Percentiles rank a stretch among this genome's conserved stretches.
Conservation (phyloP, 2,113 vertebrate species). For the Zosterops lateralis region DNA sequence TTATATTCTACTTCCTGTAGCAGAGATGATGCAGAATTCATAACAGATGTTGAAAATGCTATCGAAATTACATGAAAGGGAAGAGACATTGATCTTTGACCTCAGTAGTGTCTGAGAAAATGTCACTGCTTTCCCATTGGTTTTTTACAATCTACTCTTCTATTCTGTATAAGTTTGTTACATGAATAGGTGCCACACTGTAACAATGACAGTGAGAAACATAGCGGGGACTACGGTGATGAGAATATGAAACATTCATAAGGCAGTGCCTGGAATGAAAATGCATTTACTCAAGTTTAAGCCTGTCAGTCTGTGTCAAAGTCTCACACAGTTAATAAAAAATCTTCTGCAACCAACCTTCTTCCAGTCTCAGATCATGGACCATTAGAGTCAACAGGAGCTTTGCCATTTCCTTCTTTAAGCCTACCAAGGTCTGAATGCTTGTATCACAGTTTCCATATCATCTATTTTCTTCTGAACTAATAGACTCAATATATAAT, state of each 20-base stretch:
- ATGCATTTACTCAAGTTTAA: neutral
- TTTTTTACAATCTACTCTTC: neutral
- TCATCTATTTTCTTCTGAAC: neutral
- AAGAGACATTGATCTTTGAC: constrained; percentile 7
- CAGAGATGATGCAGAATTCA: neutral
- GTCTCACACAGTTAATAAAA: neutral
- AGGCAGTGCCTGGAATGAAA: neutral
- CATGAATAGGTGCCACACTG: neutral
- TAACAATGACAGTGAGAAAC: neutral
- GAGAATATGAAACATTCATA: neutral
- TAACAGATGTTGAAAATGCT: constrained; percentile 17
- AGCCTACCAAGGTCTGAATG: neutral
- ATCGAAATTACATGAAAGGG: neutral
- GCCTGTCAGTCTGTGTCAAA: neutral
- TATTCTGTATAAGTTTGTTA: neutral
- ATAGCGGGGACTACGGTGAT: neutral
- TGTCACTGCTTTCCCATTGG: neutral
- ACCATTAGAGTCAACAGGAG: neutral
- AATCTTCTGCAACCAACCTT: neutral
- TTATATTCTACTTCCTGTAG: constrained; percentile 18
- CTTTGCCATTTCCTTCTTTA: neutral
- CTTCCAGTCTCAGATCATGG: neutral
- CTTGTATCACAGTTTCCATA: neutral
- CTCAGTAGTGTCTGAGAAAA: neutral
- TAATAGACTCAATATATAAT: neutral